Base-by-base conservation (phyloP, 2,888 invertebrate species). In the Abscondita cerata region DNA sequence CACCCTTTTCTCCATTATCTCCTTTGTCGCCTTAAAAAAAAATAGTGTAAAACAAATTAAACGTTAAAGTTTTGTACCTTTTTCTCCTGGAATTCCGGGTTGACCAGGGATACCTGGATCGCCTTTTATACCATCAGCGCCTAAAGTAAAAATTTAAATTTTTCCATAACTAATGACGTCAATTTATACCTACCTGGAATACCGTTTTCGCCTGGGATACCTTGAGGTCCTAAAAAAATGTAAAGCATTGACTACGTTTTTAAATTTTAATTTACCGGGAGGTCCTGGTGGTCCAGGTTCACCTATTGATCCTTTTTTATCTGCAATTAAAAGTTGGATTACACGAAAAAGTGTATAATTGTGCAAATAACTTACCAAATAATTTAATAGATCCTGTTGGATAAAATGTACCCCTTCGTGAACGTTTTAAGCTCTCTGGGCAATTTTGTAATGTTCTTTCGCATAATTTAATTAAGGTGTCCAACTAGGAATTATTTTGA, bases 261-360 rank as follows among this genome's bases (percentile, higher is more conserved):
- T 2, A 25, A 31, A 31, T 16, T 31, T 8, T 15, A 16, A 16
- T 50, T n/a, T n/a, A n/a, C 46, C 46, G n/a, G 54, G 55, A 8
- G n/a, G 20, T 9, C 56, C 56, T 13, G 48, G 20, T 16, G 25
- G 25, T 0, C 48, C 47, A 48, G 18, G 40, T 20, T 16, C 6
- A 25, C 47, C 47, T 13, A 25, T 18, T 20, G 16, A 13, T 15
- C 31, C 40, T 13, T 16, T 13, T 19, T 31, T 9, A 31, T 9
- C 31, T n/a, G n/a, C n/a, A n/a, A 47, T 20, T 13, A 2, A 19
- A 47, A 16, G 2, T 6, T 46, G 8, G 8, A 18, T 13, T 46
- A 18, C 16, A n/a, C n/a, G n/a, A n/a, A n/a, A n/a, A n/a, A n/a
- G n/a, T n/a, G n/a, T n/a, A n/a, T n/a, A n/a, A n/a, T n/a, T n/a